phyloP scores from a whole-genome alignment of 2,113 vertebrate genomes.

The Neogale vison region DNA sequence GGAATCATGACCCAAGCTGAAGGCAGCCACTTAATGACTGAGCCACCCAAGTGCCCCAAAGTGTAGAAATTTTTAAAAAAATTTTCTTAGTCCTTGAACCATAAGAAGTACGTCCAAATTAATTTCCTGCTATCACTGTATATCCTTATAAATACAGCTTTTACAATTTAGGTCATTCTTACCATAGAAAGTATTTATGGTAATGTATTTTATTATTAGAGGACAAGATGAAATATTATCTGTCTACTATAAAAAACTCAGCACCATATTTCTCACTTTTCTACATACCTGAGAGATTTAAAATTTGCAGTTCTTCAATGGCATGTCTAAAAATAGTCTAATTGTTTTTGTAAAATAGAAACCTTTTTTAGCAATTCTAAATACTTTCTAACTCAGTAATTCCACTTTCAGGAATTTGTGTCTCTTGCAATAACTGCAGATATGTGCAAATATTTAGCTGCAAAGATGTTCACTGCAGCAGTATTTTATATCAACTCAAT shows the following conservation, averaged over 20 bases:
- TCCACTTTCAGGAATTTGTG: neutral
- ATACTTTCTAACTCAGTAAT: slow-evolving; percentile 12
- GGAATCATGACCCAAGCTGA: no score
- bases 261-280: neutral
- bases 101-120: slow-evolving; percentile 39
- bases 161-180: slow-evolving; percentile 5
- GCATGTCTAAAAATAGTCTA: neutral
- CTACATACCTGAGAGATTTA: neutral
- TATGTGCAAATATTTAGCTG: neutral
- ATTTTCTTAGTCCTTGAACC: slow-evolving; percentile 20
- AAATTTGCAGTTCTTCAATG: neutral
- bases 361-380: slow-evolving; percentile 30
- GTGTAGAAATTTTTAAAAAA: neutral
- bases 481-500: slow-evolving; percentile 9
- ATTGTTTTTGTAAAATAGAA: slow-evolving; percentile 11
- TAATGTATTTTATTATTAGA: slow-evolving; percentile 43
- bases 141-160: neutral
- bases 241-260: neutral
- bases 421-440: neutral
- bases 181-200: slow-evolving; percentile 16
- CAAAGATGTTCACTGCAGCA: neutral
- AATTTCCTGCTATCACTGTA: slow-evolving; percentile 46
- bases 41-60: no score
- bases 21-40: no score
- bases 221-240: slow-evolving; percentile 42